A percentile compares a stretch with the other conserved stretches of the same genome.
Evolutionary conservation across 2,797 vertebrate species (phyloP).

Genomic region (Acipenser oxyrinchus): DNA sequence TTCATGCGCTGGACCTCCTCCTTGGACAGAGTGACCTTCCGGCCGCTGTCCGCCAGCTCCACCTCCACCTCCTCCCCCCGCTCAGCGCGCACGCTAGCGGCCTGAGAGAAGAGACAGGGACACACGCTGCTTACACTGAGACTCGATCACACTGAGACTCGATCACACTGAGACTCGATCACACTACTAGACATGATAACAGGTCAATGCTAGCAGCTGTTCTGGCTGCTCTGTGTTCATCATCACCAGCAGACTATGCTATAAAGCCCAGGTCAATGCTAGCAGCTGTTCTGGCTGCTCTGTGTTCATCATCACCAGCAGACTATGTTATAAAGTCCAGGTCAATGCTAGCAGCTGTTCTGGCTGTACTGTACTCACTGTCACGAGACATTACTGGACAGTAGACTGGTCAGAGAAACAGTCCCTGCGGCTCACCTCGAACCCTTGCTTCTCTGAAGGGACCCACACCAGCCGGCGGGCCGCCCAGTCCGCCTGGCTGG

Average conservation of each 20-base stretch:
- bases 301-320: background rate
- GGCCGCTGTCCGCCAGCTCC: constrained; percentile 78
- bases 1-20: constrained; percentile 91
- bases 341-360: background rate
- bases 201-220: constrained; percentile 12
- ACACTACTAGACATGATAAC: background rate
- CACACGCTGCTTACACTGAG: background rate
- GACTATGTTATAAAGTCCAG: background rate
- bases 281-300: constrained; percentile 21
- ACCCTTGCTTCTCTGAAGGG: constrained; percentile 83
- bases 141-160: background rate
- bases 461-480: constrained; percentile 86
- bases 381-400: background rate
- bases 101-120: constrained; percentile 38
- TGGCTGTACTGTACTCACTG: background rate
- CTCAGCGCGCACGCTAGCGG: constrained; percentile 75
- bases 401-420: background rate
- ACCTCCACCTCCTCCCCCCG: constrained; percentile 77
- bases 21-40: constrained; percentile 66
- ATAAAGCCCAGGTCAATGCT: background rate
- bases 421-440: constrained; percentile 59
- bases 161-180: background rate
- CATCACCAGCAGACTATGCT: background rate
- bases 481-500: constrained; percentile 84
- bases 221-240: constrained; percentile 10